Evolutionary conservation across 2,797 vertebrate genomes (phyloP).

Genomic region (Thunnus albacares): DNA sequence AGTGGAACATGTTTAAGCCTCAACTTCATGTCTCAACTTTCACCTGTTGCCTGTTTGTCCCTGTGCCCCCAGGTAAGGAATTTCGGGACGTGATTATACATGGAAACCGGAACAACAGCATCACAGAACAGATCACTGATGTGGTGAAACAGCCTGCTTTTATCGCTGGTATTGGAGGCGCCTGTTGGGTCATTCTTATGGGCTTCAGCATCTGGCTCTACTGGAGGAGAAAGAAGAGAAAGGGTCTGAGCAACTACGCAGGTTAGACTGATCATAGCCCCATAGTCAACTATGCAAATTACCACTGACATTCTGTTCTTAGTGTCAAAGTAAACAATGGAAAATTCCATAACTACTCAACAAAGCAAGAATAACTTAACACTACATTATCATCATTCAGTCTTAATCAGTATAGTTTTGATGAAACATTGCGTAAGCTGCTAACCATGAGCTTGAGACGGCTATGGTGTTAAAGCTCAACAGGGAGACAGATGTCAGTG

Average conservation of each 20-base stretch:
- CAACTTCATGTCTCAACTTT: slow-evolving; percentile 28
- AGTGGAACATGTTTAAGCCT: slow-evolving; percentile 18
- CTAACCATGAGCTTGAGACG: slow-evolving; percentile 25
- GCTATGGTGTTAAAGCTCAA: slow-evolving; percentile 51
- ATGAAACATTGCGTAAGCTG: slow-evolving; percentile 35
- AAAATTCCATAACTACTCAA: not conserved
- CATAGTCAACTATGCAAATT: slow-evolving; percentile 15
- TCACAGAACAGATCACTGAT: slow-evolving; percentile 99
- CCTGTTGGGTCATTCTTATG: slow-evolving; percentile 99
- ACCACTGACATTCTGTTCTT: slow-evolving; percentile 19
- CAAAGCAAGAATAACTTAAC: slow-evolving; percentile 9
- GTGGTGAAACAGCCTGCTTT: slow-evolving; percentile 99
- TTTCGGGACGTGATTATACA: slow-evolving; percentile 97
- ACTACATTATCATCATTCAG: not conserved
- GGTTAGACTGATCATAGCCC: slow-evolving; percentile 84
- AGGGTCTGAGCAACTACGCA: slow-evolving; percentile 99
- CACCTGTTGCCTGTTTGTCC: slow-evolving; percentile 33
- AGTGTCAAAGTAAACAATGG: slow-evolving; percentile 14
- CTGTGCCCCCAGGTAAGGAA: slow-evolving; percentile 87
- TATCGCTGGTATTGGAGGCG: slow-evolving; percentile 98
- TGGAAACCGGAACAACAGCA: slow-evolving; percentile 96
- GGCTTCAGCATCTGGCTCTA: slow-evolving; percentile 99
- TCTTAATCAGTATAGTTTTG: slow-evolving; percentile 19
- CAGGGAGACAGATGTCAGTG: slow-evolving; percentile 63
- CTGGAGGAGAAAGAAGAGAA: slow-evolving; percentile 99